Conservation (phyloP, 2,797 vertebrate species). For the Myotis findleyi region DNA sequence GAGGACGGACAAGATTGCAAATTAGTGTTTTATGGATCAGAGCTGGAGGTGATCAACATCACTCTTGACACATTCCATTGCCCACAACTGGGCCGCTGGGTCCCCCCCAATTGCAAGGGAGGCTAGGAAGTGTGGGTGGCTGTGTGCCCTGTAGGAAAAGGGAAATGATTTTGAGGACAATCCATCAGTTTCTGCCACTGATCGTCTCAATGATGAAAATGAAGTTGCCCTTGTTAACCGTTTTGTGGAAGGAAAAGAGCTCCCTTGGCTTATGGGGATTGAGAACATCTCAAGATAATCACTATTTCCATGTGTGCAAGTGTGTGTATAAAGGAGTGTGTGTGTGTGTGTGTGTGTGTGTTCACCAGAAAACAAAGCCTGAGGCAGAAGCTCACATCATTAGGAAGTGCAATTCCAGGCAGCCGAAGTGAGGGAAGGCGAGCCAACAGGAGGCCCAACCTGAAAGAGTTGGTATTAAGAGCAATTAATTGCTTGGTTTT, state of each 20-base stretch:
- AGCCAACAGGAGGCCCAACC: accelerated
- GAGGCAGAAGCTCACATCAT: accelerated
- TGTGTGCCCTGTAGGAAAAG: background rate
- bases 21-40: background rate
- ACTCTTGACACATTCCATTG: background rate
- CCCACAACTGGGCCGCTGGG: accelerated
- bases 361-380: background rate
- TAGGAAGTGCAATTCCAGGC: background rate
- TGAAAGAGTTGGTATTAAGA: no score
- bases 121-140: background rate
- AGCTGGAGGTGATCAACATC: accelerated
- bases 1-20: background rate
- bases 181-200: background rate
- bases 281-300: background rate
- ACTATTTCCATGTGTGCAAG: accelerated
- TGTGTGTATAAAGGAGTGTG: background rate
- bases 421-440: background rate
- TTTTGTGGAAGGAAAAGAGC: background rate
- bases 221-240: accelerated
- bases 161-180: background rate
- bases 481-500: accelerated
- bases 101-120: background rate
- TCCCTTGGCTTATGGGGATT: background rate
- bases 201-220: accelerated
- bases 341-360: background rate